Conservation (phyloP, 2,797 vertebrate species). For the Saguinus oedipus region DNA sequence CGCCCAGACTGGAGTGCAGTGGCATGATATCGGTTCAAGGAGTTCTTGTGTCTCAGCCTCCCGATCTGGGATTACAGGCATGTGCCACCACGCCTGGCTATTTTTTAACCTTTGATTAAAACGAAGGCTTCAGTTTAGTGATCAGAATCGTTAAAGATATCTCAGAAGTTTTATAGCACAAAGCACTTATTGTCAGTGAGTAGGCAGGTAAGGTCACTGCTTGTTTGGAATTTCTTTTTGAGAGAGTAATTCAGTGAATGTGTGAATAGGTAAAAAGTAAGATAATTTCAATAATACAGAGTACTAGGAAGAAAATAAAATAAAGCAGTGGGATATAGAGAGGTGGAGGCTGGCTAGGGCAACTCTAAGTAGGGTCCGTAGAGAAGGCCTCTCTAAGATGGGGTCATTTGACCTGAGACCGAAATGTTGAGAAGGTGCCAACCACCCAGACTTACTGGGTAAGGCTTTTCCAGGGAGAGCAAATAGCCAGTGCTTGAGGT, state of each 20-base stretch:
- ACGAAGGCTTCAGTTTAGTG: not conserved
- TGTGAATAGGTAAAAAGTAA: not conserved
- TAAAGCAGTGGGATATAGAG: not conserved
- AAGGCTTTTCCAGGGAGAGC: not conserved
- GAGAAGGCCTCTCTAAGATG: not conserved
- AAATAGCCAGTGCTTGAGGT: not conserved
- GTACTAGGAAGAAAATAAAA: not conserved
- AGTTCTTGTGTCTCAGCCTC: no score
- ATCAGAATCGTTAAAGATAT: not conserved
- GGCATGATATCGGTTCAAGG: no score
- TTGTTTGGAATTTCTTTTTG: conserved; percentile 12
- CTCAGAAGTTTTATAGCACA: not conserved
- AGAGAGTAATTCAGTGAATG: not conserved
- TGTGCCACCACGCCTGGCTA: no score
- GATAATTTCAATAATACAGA: conserved; percentile 14
- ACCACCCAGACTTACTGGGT: not conserved
- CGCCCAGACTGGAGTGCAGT: no score
- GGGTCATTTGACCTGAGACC: not conserved
- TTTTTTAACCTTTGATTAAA: conserved; percentile 25
- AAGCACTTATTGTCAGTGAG: not conserved
- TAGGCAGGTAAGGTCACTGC: not conserved
- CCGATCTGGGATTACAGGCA: no score
- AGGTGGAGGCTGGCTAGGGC: not conserved
- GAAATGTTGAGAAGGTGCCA: not conserved
- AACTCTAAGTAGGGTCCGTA: not conserved